Base-by-base conservation (phyloP, 2,797 vertebrate genomes). In the Lindbergichthys nudifrons region DNA sequence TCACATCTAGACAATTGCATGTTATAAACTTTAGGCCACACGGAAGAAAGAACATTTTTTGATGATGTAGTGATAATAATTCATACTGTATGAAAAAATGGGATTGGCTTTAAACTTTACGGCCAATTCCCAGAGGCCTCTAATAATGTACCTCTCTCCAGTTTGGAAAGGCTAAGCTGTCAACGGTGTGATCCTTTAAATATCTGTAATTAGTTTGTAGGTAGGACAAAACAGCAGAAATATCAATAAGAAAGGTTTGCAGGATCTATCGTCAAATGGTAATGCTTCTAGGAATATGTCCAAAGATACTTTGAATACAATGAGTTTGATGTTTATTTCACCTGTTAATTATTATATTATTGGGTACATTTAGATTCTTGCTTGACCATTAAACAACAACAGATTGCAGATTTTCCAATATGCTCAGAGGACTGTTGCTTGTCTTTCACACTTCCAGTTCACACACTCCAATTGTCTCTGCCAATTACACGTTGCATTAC, bases 391-490 rank as follows among this genome's bases (percentile, higher is more conserved):
- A 61, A 71, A 68, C 60, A 78, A 79, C 68, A 70, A 66, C 76
- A 77, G 54, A 86, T 50, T 87, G 71, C 65, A 80, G 26, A 69
- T 83, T 84, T 83, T 71, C 84, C 84, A 85, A 82, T 85, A 84
- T 85, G 83, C 66, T 90, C 59, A 21, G 16, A 65, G 21, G 46
- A 85, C 36, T 54, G 77, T 47, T 77, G 69, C 53, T 83, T 71
- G 66, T 86, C 75, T 88, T 89, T 91, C 81, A 88, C 86, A 90
- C 83, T 71, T 79, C 39, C 48, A 72, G 61, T 87, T 89, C 73
- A 74, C 87, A 89, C 82, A 81, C 62, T 85, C 62, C 13, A 68
- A 46, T 77, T 90, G 47, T 83, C 71, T 59, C 67, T 70, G 84
- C 84, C 84, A 86, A 75, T 86, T 87, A 85, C 77, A 85, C 81